Conservation (phyloP, 2,888 invertebrate genomes). For the Pelosia muscerda region DNA sequence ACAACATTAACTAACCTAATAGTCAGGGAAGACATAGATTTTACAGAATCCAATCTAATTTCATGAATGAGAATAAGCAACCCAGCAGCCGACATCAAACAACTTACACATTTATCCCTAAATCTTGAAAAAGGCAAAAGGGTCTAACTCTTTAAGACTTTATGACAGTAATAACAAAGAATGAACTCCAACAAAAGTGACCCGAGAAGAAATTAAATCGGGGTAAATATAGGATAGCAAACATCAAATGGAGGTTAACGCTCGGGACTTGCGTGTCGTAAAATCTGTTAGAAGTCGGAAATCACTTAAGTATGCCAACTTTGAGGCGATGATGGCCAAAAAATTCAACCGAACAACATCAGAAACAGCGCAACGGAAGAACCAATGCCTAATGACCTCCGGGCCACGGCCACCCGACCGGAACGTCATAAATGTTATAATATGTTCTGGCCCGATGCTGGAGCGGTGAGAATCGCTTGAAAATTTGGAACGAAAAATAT, state of each 20-base stretch:
- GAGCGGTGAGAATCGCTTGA: slow-evolving; percentile 37
- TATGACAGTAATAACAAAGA: slow-evolving; percentile 37
- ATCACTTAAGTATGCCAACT: slow-evolving; percentile 45
- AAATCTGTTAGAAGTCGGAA: slow-evolving; percentile 43
- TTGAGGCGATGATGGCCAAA: slow-evolving; percentile 42
- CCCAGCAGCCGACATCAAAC: slow-evolving; percentile 42
- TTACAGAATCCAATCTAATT: slow-evolving; percentile 35
- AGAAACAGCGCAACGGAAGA: slow-evolving; percentile 54
- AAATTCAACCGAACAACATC: slow-evolving; percentile 49
- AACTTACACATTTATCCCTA: slow-evolving; percentile 34
- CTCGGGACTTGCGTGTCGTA: slow-evolving; percentile 29
- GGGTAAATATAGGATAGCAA: slow-evolving; percentile 38
- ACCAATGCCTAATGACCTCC: slow-evolving; percentile 56
- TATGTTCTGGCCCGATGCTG: slow-evolving; percentile 44
- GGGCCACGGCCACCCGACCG: slow-evolving; percentile 50
- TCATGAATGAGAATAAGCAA: slow-evolving; percentile 29
- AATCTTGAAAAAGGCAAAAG: slow-evolving; percentile 41
- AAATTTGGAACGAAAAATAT: slow-evolving; percentile 39
- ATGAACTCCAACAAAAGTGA: slow-evolving; percentile 24
- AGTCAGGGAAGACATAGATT: slow-evolving; percentile 22
- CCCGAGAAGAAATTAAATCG: slow-evolving; percentile 40
- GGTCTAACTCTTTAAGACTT: slow-evolving; percentile 37
- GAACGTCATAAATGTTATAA: slow-evolving; percentile 56
- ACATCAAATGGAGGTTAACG: slow-evolving; percentile 32
- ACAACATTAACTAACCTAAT: background rate